Evolutionary conservation across 2,797 vertebrate genomes (phyloP), one percentile per base, ranked within the genome.

Genomic region (Tiaroga cobitis): DNA sequence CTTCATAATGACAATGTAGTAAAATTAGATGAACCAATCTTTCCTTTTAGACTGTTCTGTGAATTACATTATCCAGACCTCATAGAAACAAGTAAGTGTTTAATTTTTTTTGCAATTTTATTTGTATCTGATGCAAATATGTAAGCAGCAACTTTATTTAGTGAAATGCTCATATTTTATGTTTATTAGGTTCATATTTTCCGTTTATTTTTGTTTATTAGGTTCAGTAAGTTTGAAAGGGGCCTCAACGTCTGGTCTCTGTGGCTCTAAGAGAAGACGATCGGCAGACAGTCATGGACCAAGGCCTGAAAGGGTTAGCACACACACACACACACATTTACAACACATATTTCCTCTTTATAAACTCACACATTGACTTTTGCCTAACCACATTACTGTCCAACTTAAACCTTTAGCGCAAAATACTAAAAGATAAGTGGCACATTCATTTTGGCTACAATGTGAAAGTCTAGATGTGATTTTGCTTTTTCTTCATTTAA

Each of bases 41-140:
- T 87, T 85, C 16, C 11, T 19, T 81, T 73, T 26, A 95, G 94
- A 86, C 16, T 95, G 11, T 92, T 75, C 88, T 95, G 95, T 87
- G 0, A 0, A 16, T 51, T 72, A 0, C 93, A 93, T 80, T 8
- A 2, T 34, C 1, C 46, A 26, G 0, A 9, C n/a, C 6, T 0
- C 5, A 4, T 29, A 29, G 32, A 0, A 5, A 2, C 5, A 43
- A 65, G 95, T 93, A 87, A 88, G 93, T 87, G 5, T 46, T 39
- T 46, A 46, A 0, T 8, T 24, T 5, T 5, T 5, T 24, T 21
- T 26, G 0, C 4, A 21, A 65, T 29, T 41, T 10, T 49, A 18
- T 39, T 8, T 34, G 0, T 39, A 59, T n/a, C 1, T 34, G 11
- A 68, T 37, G 10, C 10, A 59, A 32, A 37, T 37, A 21, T 76